Base-by-base conservation (phyloP, 2,797 vertebrate genomes). In the Bufotes viridis region DNA sequence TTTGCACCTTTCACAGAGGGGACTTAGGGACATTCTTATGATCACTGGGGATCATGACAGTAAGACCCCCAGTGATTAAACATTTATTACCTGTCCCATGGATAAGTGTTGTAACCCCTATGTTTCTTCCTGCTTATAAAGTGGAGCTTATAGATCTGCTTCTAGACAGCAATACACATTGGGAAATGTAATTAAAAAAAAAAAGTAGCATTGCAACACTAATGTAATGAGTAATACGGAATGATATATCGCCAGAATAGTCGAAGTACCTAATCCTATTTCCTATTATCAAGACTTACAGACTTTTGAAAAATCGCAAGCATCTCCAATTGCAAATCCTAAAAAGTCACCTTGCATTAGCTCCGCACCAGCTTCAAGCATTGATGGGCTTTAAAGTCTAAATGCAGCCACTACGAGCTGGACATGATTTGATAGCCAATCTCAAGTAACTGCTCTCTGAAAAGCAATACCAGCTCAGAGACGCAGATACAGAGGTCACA, bases 331-430 rank as follows among this genome's bases (percentile, higher is more conserved):
- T 78, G 60, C 10, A 78, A 79, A 78, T 53, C 55, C 69, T 49
- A 75, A 72, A 87, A 61, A 81, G 79, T 75, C 65, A 81, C 79
- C 55, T 74, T 81, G 67, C 57, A 76, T 81, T 81, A 60, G 26
- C 11, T 42, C 29, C 49, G 65, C 70, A 20, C 42, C 65, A 26
- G 42, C 84, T 26, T 67, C 60, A 49, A 86, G 17, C 60, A 29
- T 69, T 78, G 60, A 78, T 67, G 15, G 76, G 76, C 51, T 80
- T 57, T 86, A 81, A 67, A 79, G 61, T 69, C 6, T 67, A 86
- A 78, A 79, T 34, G 61, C 63, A 70, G 49, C 76, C 42, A 72
- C 53, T 72, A 58, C 29, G 26, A 14, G 22, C 49, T 74, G 29
- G 34, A 78, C 58, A 65, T 51, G 83, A 76, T 49, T 51, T 60